Percentiles rank a stretch among this genome's conserved stretches.
These are phyloP conservation scores for Zingel zingel DNA, from an alignment of 2,113 vertebrate species.

Conservation along the genomic window DNA sequence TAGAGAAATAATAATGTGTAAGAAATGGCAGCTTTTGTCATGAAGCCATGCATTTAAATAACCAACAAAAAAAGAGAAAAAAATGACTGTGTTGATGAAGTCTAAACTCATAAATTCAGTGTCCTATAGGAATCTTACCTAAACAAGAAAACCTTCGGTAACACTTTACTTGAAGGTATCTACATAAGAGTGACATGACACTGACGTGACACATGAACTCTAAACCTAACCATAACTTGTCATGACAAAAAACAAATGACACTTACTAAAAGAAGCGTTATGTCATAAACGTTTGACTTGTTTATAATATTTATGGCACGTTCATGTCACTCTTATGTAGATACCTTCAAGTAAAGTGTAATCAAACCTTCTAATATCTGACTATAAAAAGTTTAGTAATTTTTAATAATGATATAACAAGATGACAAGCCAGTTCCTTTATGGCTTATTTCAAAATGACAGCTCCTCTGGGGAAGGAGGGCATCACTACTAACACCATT, in stretches of 20 bases:
- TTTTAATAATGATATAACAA: background rate
- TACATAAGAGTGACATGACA: too few species aligned
- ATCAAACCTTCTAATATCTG: background rate
- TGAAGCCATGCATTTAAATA: constrained; percentile 1
- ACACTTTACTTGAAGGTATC: too few species aligned
- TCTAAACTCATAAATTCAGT: background rate
- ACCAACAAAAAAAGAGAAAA: background rate
- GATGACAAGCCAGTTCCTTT: background rate
- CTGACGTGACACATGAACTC: too few species aligned
- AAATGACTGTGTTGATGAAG: background rate
- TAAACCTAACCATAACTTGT: too few species aligned
- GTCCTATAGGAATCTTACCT: background rate
- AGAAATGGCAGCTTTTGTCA: background rate
- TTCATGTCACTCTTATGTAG: too few species aligned
- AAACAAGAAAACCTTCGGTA: background rate
- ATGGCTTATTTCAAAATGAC: background rate
- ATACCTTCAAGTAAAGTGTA: too few species aligned
- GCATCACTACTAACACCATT: too few species aligned
- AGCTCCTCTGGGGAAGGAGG: background rate
- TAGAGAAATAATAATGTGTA: background rate
- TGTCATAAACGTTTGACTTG: too few species aligned
- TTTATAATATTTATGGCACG: too few species aligned
- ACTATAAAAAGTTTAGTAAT: background rate
- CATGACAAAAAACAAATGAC: too few species aligned
- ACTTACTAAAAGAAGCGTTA: too few species aligned